A percentile compares a stretch with the other conserved stretches of the same genome.
phyloP scores from a whole-genome alignment of 2,888 invertebrate species.

The Harpagoxenus sublaevis region DNA sequence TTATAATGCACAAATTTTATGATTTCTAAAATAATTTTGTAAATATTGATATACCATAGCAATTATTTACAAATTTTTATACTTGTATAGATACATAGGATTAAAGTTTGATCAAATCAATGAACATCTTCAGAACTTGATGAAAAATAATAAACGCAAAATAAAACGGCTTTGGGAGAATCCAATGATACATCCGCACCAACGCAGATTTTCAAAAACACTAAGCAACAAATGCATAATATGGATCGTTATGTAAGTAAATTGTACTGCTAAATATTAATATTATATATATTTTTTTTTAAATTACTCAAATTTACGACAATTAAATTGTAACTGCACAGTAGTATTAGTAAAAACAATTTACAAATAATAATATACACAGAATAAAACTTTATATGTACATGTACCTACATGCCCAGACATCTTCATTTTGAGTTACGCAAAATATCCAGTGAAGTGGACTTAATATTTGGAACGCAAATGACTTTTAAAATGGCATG shows the following conservation, averaged over 20 bases:
- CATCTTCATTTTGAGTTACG: constrained; percentile 8
- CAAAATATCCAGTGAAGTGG: constrained; percentile 12
- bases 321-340: too few species aligned
- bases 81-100: neutral
- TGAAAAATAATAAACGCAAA: too few species aligned
- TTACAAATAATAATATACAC: too few species aligned
- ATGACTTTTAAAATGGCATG: constrained; percentile 8
- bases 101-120: constrained; percentile 25
- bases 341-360: too few species aligned
- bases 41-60: too few species aligned
- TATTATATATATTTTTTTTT: too few species aligned
- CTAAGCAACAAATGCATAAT: neutral
- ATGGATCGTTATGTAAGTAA: constrained; percentile 22
- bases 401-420: neutral
- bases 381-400: neutral
- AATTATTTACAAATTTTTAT: too few species aligned
- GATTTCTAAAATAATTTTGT: neutral
- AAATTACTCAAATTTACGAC: too few species aligned
- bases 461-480: constrained; percentile 14
- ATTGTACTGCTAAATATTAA: neutral
- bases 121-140: neutral
- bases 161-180: neutral
- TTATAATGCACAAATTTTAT: neutral
- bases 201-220: neutral
- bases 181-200: neutral